A percentile compares a stretch with the other conserved stretches of the same genome.
phyloP scores from a whole-genome alignment of 2,113 vertebrate species.

The Coryphaenoides rupestris region DNA sequence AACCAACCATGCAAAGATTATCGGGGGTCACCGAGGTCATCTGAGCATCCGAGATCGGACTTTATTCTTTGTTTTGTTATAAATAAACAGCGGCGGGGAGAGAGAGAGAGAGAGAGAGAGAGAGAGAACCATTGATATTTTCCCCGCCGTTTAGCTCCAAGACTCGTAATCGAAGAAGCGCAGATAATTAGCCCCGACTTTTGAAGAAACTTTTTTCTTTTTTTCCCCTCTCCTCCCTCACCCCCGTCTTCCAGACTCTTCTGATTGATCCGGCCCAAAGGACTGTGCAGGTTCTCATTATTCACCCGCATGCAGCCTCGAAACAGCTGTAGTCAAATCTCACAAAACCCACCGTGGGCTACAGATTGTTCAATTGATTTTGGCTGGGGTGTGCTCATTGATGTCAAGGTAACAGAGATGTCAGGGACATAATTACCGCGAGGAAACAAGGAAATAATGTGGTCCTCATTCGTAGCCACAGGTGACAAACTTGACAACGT shows the following conservation, averaged over 20 bases:
- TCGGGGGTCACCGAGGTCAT: no score
- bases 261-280: slow-evolving; percentile 48
- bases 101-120: slow-evolving; percentile 43
- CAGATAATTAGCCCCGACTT: slow-evolving; percentile 56
- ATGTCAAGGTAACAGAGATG: slow-evolving; percentile 36
- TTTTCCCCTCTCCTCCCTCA: not conserved
- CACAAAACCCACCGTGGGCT: slow-evolving; percentile 34
- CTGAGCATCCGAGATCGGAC: no score
- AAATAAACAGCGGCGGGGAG: slow-evolving; percentile 42
- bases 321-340: slow-evolving; percentile 34
- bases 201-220: slow-evolving; percentile 47
- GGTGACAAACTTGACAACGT: slow-evolving; percentile 9
- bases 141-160: slow-evolving; percentile 29
- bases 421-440: slow-evolving; percentile 34
- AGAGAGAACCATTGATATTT: slow-evolving; percentile 43
- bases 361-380: slow-evolving; percentile 56
- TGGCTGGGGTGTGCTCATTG: slow-evolving; percentile 32
- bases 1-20: no score
- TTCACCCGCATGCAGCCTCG: slow-evolving; percentile 47
- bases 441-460: slow-evolving; percentile 10
- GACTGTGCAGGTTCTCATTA: slow-evolving; percentile 49
- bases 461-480: slow-evolving; percentile 6
- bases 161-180: slow-evolving; percentile 62
- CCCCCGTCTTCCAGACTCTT: no score
- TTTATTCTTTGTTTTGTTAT: no score